phyloP scores from a whole-genome alignment of 2,113 vertebrate species.

The Sander lucioperca region DNA sequence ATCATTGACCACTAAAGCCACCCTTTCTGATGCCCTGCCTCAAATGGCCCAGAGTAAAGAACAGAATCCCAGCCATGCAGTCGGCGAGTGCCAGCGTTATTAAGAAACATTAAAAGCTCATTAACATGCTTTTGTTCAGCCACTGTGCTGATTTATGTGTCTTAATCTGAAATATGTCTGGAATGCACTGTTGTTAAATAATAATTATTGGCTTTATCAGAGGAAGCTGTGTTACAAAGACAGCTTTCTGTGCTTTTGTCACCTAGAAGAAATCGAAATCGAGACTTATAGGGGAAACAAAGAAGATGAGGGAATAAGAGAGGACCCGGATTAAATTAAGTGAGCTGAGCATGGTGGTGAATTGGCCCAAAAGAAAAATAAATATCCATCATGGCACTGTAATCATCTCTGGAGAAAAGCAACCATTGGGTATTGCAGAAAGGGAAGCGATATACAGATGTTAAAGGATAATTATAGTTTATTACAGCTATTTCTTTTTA shows the following conservation, averaged over 20 bases:
- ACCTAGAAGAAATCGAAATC: slow-evolving; percentile 21
- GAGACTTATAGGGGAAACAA: slow-evolving; percentile 23
- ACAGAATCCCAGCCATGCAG: slow-evolving; percentile 49
- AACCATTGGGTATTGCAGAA: neutral
- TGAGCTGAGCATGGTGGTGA: slow-evolving; percentile 11
- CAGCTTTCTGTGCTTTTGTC: slow-evolving; percentile 35
- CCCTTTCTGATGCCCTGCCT: slow-evolving; percentile 37
- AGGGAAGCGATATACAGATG: neutral
- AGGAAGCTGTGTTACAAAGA: slow-evolving; percentile 13
- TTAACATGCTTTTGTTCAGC: slow-evolving; percentile 68
- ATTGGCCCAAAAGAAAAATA: neutral
- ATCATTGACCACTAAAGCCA: slow-evolving; percentile 49
- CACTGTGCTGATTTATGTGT: slow-evolving; percentile 50
- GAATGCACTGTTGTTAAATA: slow-evolving; percentile 46
- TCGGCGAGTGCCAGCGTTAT: slow-evolving; percentile 49
- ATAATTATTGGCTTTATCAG: slow-evolving; percentile 54
- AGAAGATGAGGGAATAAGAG: slow-evolving; percentile 31
- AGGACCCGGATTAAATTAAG: slow-evolving; percentile 31
- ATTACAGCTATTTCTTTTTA: neutral
- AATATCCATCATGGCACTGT: neutral
- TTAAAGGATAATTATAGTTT: slow-evolving; percentile 15
- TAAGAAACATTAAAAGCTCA: slow-evolving; percentile 76
- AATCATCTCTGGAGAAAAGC: slow-evolving; percentile 11
- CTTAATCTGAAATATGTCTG: slow-evolving; percentile 52
- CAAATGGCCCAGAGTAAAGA: slow-evolving; percentile 61